Base-by-base conservation (phyloP, 2,888 invertebrate genomes). In the Drosophila nr. fundita region DNA sequence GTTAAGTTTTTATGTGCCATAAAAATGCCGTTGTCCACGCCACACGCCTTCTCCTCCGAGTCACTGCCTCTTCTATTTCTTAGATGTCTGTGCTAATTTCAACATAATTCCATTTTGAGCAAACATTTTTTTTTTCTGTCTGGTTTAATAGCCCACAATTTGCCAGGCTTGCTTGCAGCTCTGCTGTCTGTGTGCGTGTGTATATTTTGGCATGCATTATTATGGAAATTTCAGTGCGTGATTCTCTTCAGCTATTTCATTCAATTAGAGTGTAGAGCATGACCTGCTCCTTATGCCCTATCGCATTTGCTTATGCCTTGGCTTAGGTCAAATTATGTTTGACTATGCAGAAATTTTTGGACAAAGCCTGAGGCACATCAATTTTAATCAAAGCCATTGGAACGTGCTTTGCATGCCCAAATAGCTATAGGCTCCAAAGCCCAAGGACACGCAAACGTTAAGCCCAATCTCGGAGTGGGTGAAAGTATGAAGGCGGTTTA, bases 311-410 rank as follows among this genome's bases (percentile, higher is more conserved):
- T 74, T 86, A 73, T 82, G 73, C 60, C 80, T 82, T 78, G 82
- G 80, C 83, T 87, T 87, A 78, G 82, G 69, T 74, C 88, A 85
- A 85, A 89, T 85, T 85, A 89, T 85, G 90, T 87, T 85, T 85
- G 85, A 82, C 89, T 89, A 76, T 81, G 89, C 76, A 73, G 59
- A 83, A 72, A 85, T 86, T 86, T 83, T 84, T 64, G 87, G 83
- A 83, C 81, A 84, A 83, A 81, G 76, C 89, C 87, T 68, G 58
- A 65, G 60, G 81, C 84, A 73, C 84, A 89, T 86, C 88, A 82
- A 86, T 89, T 86, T 86, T 86, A 86, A 86, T 86, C 85, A 86
- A 73, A 77, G 86, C 72, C 85, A 75, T 72, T 80, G 68, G 49
- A 69, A 86, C 85, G 85, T 86, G 85, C 88, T 71, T 68, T 66